phyloP scores from a whole-genome alignment of 2,888 invertebrate genomes.

The Myathropa florea region DNA sequence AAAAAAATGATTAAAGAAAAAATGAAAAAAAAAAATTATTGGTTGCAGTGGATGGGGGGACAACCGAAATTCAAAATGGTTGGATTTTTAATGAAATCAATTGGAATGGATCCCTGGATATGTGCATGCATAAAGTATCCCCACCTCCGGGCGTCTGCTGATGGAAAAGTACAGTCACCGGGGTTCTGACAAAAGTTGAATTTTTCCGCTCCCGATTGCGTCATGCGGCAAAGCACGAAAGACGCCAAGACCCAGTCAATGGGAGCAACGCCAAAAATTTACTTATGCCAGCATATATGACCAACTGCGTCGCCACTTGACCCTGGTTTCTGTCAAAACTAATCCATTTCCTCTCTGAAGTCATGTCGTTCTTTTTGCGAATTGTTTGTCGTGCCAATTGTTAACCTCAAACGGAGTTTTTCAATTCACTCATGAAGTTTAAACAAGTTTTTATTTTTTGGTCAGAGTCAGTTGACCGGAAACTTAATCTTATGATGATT shows the following conservation, averaged over 20 bases:
- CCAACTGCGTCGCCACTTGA: not conserved
- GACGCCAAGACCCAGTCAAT: not conserved
- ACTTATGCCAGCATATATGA: not conserved
- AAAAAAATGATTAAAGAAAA: conserved; percentile 1
- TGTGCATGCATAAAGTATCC: not conserved
- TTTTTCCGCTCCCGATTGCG: not conserved
- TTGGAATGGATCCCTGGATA: conserved; percentile 20
- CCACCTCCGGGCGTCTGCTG: not conserved
- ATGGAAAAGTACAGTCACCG: conserved; percentile 41
- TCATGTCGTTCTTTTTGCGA: not conserved
- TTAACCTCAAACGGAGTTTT: not conserved
- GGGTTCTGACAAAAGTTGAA: conserved; percentile 35
- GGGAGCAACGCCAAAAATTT: not conserved
- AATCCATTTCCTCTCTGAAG: not conserved
- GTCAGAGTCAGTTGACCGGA: not conserved
- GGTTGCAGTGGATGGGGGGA: not conserved
- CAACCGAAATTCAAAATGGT: conserved; percentile 2
- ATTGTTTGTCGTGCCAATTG: not conserved
- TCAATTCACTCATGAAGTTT: not conserved
- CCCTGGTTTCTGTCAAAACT: not conserved
- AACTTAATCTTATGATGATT: not conserved
- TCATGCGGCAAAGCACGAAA: not conserved
- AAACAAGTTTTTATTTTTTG: not conserved
- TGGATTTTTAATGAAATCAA: conserved; percentile 62
- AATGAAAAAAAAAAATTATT: conserved; percentile 5